Evolutionary conservation across 1,140 invertebrate species (phyloP).

Genomic region (Drosophila cardini): DNA sequence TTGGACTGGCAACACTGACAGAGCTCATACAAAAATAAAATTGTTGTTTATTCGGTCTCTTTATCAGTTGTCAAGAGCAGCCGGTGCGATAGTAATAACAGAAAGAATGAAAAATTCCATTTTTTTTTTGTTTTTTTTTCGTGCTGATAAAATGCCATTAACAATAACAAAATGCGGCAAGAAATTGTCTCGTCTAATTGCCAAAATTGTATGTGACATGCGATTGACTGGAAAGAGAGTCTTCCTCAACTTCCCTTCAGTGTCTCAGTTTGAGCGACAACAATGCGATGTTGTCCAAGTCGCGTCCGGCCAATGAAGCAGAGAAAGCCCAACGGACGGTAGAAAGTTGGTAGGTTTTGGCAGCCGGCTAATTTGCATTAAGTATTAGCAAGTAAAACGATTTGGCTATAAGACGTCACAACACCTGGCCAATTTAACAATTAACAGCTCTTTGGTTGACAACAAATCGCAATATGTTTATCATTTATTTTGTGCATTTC

Average conservation of each 20-base stretch:
- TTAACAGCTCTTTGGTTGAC: conserved; percentile 36
- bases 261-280: conserved; percentile 7
- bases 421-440: conserved; percentile 40
- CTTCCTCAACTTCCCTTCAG: not conserved
- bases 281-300: conserved; percentile 15
- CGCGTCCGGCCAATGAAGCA: conserved; percentile 42
- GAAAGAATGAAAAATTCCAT: conserved; percentile 31
- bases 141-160: conserved; percentile 75
- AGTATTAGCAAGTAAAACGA: conserved; percentile 58
- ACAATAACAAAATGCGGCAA: conserved; percentile 45
- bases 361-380: conserved; percentile 67
- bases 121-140: not conserved
- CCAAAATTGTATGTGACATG: conserved; percentile 18
- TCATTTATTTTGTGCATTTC: conserved; percentile 1
- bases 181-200: conserved; percentile 24
- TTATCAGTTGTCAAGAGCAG: conserved; percentile 49
- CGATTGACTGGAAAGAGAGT: not conserved
- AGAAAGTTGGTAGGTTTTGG: conserved; percentile 60
- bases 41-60: conserved; percentile 13
- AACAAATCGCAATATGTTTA: conserved; percentile 61
- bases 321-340: conserved; percentile 63
- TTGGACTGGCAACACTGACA: conserved; percentile 52
- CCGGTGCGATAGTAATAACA: conserved; percentile 21
- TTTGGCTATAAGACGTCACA: conserved; percentile 60
- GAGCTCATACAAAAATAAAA: conserved; percentile 23